Conservation (phyloP, 2,113 vertebrate genomes). For the Oncorhynchus kisutch region DNA sequence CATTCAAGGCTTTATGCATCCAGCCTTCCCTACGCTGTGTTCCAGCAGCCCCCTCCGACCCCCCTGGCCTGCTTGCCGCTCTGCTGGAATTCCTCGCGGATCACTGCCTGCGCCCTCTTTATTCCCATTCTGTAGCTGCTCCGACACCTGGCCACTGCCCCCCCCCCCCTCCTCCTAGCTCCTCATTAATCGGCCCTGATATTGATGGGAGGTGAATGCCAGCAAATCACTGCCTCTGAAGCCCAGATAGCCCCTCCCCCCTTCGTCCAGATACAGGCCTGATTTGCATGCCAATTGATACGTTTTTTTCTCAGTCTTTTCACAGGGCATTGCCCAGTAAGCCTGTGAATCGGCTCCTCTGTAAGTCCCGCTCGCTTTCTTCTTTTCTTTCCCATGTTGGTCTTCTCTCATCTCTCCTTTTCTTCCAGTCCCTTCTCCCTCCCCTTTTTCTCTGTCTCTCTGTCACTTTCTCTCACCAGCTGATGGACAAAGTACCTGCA, state of each 20-base stretch:
- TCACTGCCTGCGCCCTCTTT: constrained; percentile 75
- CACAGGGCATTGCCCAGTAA: constrained; percentile 17
- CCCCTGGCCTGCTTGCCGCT: constrained; percentile 44
- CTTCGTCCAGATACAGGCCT: constrained; percentile 53
- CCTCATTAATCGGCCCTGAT: constrained; percentile 79
- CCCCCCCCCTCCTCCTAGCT: constrained; percentile 38
- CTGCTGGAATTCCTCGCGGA: constrained; percentile 73
- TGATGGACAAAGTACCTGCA: neutral
- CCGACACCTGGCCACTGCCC: constrained; percentile 70
- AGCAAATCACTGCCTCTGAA: constrained; percentile 69
- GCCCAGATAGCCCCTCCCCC: constrained; percentile 43
- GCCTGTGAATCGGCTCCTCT: constrained; percentile 58
- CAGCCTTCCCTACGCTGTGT: neutral
- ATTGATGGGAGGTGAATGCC: constrained; percentile 78
- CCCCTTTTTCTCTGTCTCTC: neutral
- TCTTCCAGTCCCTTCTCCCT: neutral
- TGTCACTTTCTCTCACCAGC: neutral
- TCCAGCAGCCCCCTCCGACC: neutral
- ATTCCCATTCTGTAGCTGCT: constrained; percentile 71
- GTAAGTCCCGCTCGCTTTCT: constrained; percentile 24
- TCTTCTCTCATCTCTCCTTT: neutral
- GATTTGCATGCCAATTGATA: constrained; percentile 71
- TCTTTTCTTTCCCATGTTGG: neutral
- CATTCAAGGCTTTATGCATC: constrained; percentile 35
- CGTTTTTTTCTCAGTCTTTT: constrained; percentile 16